Conservation (phyloP, 2,797 vertebrate species). For the Manis pentadactyla region DNA sequence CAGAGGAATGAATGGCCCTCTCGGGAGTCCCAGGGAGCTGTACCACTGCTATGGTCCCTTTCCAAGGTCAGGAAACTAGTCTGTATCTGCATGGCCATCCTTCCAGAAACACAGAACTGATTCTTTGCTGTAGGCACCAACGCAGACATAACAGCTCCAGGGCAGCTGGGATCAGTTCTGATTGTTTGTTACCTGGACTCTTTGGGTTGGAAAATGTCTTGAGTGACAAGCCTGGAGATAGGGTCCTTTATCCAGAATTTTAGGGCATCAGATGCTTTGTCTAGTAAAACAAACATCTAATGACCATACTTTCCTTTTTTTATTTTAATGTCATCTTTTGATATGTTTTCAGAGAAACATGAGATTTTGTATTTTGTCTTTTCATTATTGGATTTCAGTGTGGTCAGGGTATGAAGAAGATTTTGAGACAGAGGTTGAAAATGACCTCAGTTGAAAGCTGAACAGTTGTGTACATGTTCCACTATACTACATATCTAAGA, state of each 20-base stretch:
- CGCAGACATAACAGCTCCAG: neutral
- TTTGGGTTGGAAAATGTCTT: constrained; percentile 20
- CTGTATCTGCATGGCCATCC: neutral
- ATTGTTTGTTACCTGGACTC: neutral
- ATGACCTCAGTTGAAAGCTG: neutral
- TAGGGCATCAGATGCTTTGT: neutral
- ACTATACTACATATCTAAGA: neutral
- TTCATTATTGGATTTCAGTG: neutral
- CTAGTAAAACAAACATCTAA: constrained; percentile 28
- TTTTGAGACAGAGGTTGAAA: neutral
- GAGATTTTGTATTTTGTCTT: neutral
- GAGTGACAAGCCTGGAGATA: neutral
- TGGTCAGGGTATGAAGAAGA: neutral
- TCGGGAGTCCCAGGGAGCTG: neutral
- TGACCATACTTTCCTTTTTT: neutral
- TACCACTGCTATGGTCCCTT: too few species aligned
- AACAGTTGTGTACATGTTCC: neutral
- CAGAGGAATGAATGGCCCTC: neutral
- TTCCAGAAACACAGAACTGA: neutral
- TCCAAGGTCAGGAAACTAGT: neutral
- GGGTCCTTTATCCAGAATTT: neutral
- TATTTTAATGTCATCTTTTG: neutral
- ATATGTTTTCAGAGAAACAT: neutral
- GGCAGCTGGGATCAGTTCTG: neutral
- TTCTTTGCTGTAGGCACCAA: neutral